Percentiles rank a stretch among this genome's conserved stretches.
phyloP scores from a whole-genome alignment of 2,888 invertebrate genomes.

The Andrena marginata region DNA sequence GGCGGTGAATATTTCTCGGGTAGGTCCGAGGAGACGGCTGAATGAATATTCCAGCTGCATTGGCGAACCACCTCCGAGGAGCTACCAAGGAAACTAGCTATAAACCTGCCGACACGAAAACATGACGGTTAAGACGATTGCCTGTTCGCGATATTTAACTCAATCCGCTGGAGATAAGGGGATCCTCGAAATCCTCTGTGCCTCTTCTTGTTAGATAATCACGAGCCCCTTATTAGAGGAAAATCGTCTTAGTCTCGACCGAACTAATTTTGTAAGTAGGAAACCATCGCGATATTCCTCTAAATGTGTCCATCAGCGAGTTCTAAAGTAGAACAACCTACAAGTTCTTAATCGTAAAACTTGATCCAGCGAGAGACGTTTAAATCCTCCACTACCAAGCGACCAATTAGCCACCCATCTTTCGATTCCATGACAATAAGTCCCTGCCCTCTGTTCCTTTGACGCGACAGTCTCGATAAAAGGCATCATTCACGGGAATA shows the following conservation, averaged over 20 bases:
- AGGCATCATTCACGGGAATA: background rate
- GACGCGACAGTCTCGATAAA: background rate
- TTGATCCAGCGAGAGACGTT: background rate
- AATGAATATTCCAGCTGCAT: conserved; percentile 44
- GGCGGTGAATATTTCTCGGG: conserved; percentile 26
- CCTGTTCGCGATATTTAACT: conserved; percentile 29
- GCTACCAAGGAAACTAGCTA: background rate
- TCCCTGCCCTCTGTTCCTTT: background rate
- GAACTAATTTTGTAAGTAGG: no score
- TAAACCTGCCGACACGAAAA: conserved; percentile 5
- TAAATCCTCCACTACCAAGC: background rate
- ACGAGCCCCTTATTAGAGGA: no score
- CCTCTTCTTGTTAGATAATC: no score
- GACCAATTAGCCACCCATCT: conserved; percentile 21
- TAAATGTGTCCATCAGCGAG: no score
- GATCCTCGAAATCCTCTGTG: conserved; percentile 6
- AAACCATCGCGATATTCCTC: no score
- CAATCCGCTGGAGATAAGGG: conserved; percentile 5
- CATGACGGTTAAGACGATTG: conserved; percentile 13
- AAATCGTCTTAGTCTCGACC: no score
- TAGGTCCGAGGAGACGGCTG: background rate
- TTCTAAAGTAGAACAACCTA: no score
- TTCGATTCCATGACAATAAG: background rate
- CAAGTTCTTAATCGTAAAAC: background rate
- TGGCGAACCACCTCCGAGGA: background rate